Percentiles rank a stretch among this genome's conserved stretches.
phyloP scores from a whole-genome alignment of 2,797 vertebrate genomes.

The Prunella strophiata region DNA sequence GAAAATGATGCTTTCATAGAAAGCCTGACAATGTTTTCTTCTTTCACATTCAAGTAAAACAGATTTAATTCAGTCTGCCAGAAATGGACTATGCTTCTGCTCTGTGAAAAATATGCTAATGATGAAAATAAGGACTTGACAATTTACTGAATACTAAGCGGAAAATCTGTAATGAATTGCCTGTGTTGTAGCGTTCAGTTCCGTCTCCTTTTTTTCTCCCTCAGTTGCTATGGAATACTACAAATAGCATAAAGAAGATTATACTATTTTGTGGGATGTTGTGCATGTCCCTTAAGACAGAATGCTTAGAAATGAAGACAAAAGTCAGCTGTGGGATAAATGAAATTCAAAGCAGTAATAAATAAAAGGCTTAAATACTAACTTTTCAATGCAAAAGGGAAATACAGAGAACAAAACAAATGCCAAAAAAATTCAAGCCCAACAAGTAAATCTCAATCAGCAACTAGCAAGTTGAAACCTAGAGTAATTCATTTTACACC shows the following conservation, averaged over 20 bases:
- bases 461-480: constrained; percentile 1
- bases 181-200: constrained; percentile 18
- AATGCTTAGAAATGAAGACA: constrained; percentile 41
- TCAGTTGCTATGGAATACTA: constrained; percentile 37
- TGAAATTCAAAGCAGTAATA: constrained; percentile 45
- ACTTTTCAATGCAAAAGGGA: not conserved
- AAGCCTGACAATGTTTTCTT: constrained; percentile 49
- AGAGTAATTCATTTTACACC: constrained; percentile 48
- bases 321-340: constrained; percentile 39
- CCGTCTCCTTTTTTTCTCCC: not conserved
- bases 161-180: constrained; percentile 64
- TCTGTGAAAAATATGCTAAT: constrained; percentile 62
- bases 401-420: not conserved
- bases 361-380: constrained; percentile 40
- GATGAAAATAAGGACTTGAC: constrained; percentile 57
- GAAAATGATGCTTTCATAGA: constrained; percentile 41
- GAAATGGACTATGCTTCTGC: constrained; percentile 48
- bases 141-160: constrained; percentile 57
- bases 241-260: constrained; percentile 48
- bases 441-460: constrained; percentile 32
- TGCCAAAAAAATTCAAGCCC: not conserved
- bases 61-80: constrained; percentile 57
- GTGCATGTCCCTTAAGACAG: constrained; percentile 16
- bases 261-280: constrained; percentile 24
- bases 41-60: constrained; percentile 49